phyloP scores from a whole-genome alignment of 1,140 invertebrate genomes.

The Drosophila nigromelanica region DNA sequence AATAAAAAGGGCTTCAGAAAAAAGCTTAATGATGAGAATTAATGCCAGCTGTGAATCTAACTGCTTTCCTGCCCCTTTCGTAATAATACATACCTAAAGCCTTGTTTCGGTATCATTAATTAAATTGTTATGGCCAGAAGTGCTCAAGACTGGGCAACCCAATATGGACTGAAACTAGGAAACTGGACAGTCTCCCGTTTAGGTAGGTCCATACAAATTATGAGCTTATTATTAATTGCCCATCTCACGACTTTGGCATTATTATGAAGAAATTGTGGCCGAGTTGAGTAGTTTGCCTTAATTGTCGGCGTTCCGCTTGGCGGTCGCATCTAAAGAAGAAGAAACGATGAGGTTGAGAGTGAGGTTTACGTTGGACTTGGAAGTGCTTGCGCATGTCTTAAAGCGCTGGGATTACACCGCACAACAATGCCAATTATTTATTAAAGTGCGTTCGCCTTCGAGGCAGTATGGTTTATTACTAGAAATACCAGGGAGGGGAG shows the following conservation, averaged over 20 bases:
- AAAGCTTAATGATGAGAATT: conserved; percentile 45
- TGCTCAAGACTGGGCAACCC: conserved; percentile 40
- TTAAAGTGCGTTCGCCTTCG: conserved; percentile 64
- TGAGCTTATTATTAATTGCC: conserved; percentile 80
- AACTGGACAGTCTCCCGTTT: conserved; percentile 46
- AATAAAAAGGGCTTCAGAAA: not conserved
- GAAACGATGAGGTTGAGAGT: conserved; percentile 1
- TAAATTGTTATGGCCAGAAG: conserved; percentile 67
- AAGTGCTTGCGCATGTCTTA: conserved; percentile 28
- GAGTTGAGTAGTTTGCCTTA: conserved; percentile 72
- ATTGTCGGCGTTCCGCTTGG: conserved; percentile 74
- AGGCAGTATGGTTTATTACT: conserved; percentile 19
- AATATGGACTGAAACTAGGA: conserved; percentile 49
- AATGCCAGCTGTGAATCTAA: conserved; percentile 50
- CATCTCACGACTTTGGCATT: conserved; percentile 45
- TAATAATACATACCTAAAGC: conserved; percentile 11
- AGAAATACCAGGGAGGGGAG: not conserved
- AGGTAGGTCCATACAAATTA: conserved; percentile 74
- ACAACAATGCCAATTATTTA: conserved; percentile 79
- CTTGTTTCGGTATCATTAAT: conserved; percentile 67
- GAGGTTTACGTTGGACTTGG: conserved; percentile 3
- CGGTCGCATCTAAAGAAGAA: conserved; percentile 28
- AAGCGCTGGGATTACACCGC: conserved; percentile 62
- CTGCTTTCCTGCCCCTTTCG: not conserved
- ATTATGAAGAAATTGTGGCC: conserved; percentile 76